Percentiles rank a stretch among this genome's conserved stretches.
Evolutionary conservation across 2,113 vertebrate species (phyloP).

Genomic region (Dolichotis patagonum): DNA sequence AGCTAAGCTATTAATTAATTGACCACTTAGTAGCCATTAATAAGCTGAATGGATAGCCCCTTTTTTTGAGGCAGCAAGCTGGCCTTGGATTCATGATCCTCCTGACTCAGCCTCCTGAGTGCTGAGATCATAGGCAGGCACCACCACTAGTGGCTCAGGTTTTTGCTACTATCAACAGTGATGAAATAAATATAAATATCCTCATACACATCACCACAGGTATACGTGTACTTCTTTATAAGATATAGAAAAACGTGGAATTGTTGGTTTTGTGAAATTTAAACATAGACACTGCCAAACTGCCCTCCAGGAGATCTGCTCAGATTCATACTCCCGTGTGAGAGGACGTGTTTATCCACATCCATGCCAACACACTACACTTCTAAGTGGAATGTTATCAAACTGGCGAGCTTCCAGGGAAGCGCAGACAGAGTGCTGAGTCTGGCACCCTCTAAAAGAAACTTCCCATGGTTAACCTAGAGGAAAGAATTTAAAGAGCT

Average conservation of each 20-base stretch:
- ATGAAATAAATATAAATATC: neutral
- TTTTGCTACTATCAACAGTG: neutral
- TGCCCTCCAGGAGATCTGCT: neutral
- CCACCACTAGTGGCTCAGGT: neutral
- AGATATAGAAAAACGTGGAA: neutral
- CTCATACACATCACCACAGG: neutral
- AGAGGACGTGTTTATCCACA: neutral
- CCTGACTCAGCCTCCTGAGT: neutral
- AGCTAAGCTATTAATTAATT: neutral
- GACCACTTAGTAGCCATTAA: neutral
- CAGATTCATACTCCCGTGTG: neutral
- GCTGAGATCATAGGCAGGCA: neutral
- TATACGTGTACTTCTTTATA: neutral
- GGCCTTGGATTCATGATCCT: neutral
- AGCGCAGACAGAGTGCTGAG: neutral
- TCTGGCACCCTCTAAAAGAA: neutral
- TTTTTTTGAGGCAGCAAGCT: neutral
- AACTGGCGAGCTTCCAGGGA: neutral
- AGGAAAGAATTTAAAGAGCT: neutral
- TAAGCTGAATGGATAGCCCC: neutral
- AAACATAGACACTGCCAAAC: neutral
- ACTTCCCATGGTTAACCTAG: neutral
- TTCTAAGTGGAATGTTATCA: neutral
- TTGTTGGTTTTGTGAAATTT: neutral
- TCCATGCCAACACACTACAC: neutral